A percentile compares a stretch with the other conserved stretches of the same genome.
Evolutionary conservation across 2,888 invertebrate species (phyloP).

Genomic region (Caenorhabditis drosophilae): DNA sequence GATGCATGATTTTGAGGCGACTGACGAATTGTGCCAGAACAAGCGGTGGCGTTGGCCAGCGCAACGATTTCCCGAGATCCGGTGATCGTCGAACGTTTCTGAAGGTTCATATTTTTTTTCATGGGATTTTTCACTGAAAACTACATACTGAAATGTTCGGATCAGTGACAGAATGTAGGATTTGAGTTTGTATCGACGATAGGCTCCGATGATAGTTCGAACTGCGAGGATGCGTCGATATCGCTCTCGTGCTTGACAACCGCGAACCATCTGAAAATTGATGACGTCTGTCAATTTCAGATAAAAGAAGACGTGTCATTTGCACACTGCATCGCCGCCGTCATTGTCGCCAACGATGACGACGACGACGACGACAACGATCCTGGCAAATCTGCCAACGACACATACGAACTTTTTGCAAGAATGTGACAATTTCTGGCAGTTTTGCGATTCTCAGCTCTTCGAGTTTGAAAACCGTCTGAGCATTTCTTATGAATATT

Average conservation of each 20-base stretch:
- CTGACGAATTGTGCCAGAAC: conserved; percentile 76
- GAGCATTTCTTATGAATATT: conserved; percentile 90
- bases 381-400: no score
- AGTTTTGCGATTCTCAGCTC: conserved; percentile 84
- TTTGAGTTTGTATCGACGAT: conserved; percentile 80
- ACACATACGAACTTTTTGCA: conserved; percentile 81
- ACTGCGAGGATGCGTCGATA: conserved; percentile 87
- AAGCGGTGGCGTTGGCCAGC: conserved; percentile 83
- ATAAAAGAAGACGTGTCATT: no score
- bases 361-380: no score
- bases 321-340: no score
- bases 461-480: conserved; percentile 87
- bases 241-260: conserved; percentile 79
- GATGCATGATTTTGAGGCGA: conserved; percentile 63
- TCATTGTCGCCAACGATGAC: no score
- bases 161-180: conserved; percentile 78
- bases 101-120: conserved; percentile 7
- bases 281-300: no score
- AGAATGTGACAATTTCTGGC: conserved; percentile 86
- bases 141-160: conserved; percentile 76
- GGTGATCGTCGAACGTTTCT: conserved; percentile 74
- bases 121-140: no score
- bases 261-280: conserved; percentile 79
- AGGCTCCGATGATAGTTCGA: conserved; percentile 81
- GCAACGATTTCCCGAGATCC: conserved; percentile 81